Evolutionary conservation across 1,140 invertebrate genomes (phyloP).

Genomic region (Bombus confusus): DNA sequence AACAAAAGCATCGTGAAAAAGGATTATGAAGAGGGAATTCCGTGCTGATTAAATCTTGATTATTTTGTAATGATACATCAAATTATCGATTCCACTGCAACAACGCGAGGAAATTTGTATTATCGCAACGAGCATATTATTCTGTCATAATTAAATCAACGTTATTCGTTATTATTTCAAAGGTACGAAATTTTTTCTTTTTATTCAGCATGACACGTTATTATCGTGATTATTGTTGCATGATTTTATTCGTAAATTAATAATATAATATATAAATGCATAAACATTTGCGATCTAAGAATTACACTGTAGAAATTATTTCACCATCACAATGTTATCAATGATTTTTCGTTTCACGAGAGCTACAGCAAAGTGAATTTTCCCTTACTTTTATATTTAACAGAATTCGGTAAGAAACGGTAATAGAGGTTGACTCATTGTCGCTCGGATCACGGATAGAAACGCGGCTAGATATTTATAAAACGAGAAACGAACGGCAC

Average conservation of each 20-base stretch:
- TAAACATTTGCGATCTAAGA: too few relatives aligned
- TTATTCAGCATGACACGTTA: rapidly evolving
- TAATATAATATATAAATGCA: not conserved
- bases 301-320: too few relatives aligned
- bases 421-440: constrained; percentile 58
- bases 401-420: constrained; percentile 67
- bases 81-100: not conserved
- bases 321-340: not conserved
- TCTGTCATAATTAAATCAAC: not conserved
- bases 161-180: too few relatives aligned
- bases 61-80: not conserved
- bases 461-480: constrained; percentile 74
- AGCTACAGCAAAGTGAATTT: not conserved
- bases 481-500: constrained; percentile 62
- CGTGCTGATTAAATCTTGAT: constrained; percentile 5
- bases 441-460: constrained; percentile 48
- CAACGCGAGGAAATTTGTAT: not conserved
- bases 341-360: not conserved
- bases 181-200: not conserved
- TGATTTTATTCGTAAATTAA: not conserved
- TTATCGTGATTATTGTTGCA: too few relatives aligned
- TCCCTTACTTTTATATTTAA: constrained; percentile 71
- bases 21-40: not conserved
- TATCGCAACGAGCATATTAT: not conserved
- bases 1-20: not conserved